Percentiles rank a stretch among this genome's conserved stretches.
Evolutionary conservation across 2,797 vertebrate genomes (phyloP).

Genomic region (Adelosebastes latens): DNA sequence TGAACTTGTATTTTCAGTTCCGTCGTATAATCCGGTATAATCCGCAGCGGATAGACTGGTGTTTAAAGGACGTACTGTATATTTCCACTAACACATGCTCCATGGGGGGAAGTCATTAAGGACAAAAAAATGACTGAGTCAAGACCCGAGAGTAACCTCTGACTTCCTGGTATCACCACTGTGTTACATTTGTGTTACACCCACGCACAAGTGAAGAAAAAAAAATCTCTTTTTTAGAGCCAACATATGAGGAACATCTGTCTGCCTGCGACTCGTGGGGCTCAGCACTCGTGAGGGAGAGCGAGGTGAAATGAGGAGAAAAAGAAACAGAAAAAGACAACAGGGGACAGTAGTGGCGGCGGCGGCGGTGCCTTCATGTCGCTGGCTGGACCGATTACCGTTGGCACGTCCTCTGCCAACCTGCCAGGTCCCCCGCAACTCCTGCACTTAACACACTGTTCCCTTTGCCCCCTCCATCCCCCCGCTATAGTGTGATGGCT

Average conservation of each 20-base stretch:
- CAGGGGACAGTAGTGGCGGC: slow-evolving; percentile 20
- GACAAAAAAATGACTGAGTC: slow-evolving; percentile 33
- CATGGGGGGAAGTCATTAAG: slow-evolving; percentile 17
- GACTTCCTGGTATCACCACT: slow-evolving; percentile 63
- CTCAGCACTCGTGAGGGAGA: slow-evolving; percentile 33
- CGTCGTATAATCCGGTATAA: background rate
- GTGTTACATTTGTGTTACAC: slow-evolving; percentile 61
- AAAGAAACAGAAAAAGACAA: slow-evolving; percentile 41
- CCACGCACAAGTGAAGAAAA: slow-evolving; percentile 31
- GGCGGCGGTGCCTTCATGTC: slow-evolving; percentile 32
- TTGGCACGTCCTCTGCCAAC: slow-evolving; percentile 57
- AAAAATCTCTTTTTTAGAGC: slow-evolving; percentile 48
- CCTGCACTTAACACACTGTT: slow-evolving; percentile 65
- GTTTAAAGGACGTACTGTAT: background rate
- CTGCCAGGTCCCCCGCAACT: slow-evolving; percentile 57
- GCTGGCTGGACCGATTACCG: slow-evolving; percentile 59
- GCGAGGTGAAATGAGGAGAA: slow-evolving; percentile 52
- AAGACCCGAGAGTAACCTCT: slow-evolving; percentile 54
- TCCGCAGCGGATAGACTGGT: background rate
- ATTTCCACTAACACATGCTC: slow-evolving; percentile 24
- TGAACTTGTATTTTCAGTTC: background rate
- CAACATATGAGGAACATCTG: slow-evolving; percentile 79
- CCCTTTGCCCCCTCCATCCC: slow-evolving; percentile 14
- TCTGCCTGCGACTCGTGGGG: slow-evolving; percentile 48
- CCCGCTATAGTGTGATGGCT: slow-evolving; percentile 57